Evolutionary conservation across 2,888 invertebrate species (phyloP), one percentile per base, ranked within the genome.

Genomic region (Hypercompe scribonia): DNA sequence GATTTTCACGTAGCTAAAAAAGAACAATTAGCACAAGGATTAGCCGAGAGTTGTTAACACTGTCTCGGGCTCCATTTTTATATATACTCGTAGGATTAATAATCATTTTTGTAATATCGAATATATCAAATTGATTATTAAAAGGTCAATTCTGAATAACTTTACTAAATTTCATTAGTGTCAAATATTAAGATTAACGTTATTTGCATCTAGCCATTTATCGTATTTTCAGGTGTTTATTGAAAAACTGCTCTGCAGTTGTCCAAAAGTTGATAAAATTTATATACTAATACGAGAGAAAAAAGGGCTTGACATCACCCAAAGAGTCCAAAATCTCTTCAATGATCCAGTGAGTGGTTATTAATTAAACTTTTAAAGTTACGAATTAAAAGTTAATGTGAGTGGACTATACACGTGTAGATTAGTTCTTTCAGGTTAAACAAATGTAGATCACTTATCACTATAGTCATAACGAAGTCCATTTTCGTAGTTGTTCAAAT

Each of bases 211-310:
- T n/a, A n/a, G n/a, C n/a, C n/a, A n/a, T n/a, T n/a, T n/a, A n/a
- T n/a, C n/a, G 36, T 39, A 39, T 10, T 84, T 86, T 8, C 75
- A 93, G 96, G 97, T 98, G 28, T 94, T 98, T 66, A 96, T 98
- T 64, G 98, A 98, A 91, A 98, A 98, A 91, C 91, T 98, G 70
- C 92, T 98, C 28, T 96, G 97, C 84, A 97, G 97, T 78, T 97
- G 98, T 90, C 97, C 97, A 61, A 96, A 96, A 63, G 95, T 98
- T 77, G 96, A 96, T 78, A 96, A 96, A 83, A 96, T 98, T 79
- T 98, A 97, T 92, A 91, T 97, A 79, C 93, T 98, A 76, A 96
- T 98, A 85, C 94, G 98, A 81, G 97, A 97, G 54, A 97, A 97
- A 89, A 91, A 96, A 79, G 97, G 97, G 18, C 95, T 96, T 78